These are phyloP conservation scores for Chaetogeoica ovagalla DNA, from an alignment of 2,888 invertebrate genomes.

Conservation along the genomic window DNA sequence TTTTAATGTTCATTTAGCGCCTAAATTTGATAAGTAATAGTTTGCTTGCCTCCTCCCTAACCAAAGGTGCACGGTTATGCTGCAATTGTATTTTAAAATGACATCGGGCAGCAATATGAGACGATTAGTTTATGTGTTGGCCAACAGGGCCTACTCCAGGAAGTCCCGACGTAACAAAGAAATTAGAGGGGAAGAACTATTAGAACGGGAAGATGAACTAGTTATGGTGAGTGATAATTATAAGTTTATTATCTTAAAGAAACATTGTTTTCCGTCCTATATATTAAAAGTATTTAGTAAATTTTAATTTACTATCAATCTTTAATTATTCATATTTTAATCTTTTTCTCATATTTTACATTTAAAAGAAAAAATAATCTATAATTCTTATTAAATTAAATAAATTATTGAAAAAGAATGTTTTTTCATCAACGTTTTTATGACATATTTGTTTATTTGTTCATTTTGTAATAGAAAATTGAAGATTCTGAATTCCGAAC, in stretches of 20 bases:
- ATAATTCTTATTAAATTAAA: too few species aligned
- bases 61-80: constrained; percentile 40
- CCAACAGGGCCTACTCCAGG: constrained; percentile 46
- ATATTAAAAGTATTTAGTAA: background rate
- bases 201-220: constrained; percentile 46
- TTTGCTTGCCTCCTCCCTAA: constrained; percentile 52
- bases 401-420: too few species aligned
- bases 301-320: too few species aligned
- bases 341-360: too few species aligned
- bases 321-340: too few species aligned
- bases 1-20: background rate
- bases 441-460: background rate
- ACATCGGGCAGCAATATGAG: constrained; percentile 13
- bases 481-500: constrained; percentile 50
- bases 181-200: constrained; percentile 40
- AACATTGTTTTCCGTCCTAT: background rate
- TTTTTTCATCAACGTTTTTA: too few species aligned
- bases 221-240: constrained; percentile 39
- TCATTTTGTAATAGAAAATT: constrained; percentile 39
- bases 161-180: constrained; percentile 35
- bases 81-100: constrained; percentile 49
- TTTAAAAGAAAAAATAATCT: too few species aligned
- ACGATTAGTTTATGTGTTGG: constrained; percentile 44
- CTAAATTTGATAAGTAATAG: constrained; percentile 16
- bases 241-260: constrained; percentile 12